Percentiles rank a stretch among this genome's conserved stretches.
Evolutionary conservation across 1,140 invertebrate species (phyloP).

Genomic region (Calephelis nemesis): DNA sequence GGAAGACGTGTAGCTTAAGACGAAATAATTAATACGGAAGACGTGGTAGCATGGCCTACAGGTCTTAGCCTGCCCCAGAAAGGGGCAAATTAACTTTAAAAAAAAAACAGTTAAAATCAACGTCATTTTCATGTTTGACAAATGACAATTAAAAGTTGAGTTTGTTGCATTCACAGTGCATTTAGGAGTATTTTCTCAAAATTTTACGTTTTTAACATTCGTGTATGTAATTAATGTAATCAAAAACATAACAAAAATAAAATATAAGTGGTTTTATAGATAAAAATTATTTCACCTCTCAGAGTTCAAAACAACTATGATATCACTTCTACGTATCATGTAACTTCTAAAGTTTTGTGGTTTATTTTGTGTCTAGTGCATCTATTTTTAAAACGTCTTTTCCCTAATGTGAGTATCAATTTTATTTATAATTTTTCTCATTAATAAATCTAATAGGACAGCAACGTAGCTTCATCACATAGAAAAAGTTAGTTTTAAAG

Average conservation of each 20-base stretch:
- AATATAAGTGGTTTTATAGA: conserved; percentile 20
- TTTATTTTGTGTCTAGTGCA: conserved; percentile 64
- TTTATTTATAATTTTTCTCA: neutral
- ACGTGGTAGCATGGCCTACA: no score
- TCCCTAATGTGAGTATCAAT: conserved; percentile 43
- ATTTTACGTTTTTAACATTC: conserved; percentile 31
- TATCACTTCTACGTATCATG: conserved; percentile 59
- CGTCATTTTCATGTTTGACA: neutral
- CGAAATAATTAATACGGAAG: no score
- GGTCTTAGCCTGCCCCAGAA: no score
- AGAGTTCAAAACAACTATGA: conserved; percentile 34
- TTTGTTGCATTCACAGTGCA: conserved; percentile 35
- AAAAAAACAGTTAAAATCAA: no score
- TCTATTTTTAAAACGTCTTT: conserved; percentile 59
- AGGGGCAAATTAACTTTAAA: no score
- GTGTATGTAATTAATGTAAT: neutral
- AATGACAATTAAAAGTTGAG: neutral
- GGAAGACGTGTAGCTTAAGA: no score
- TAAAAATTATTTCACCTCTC: conserved; percentile 20
- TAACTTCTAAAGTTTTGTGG: conserved; percentile 57
- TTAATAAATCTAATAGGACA: neutral
- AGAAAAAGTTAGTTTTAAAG: conserved; percentile 1
- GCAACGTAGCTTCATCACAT: neutral
- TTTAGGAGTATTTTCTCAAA: conserved; percentile 29
- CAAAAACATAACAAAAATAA: conserved; percentile 32